phyloP scores from a whole-genome alignment of 1,140 invertebrate species.

The Bombyx mori region ASM3026992v2 NC_085120.1:10497001-10497500 shows the following conservation, averaged over 20 bases:
- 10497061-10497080: too few relatives aligned
- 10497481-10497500: neutral
- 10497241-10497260: constrained; percentile 14
- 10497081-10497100: too few relatives aligned
- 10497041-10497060: too few relatives aligned
- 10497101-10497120: too few relatives aligned
- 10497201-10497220: constrained; percentile 11
- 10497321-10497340: neutral
- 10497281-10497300: constrained; percentile 6
- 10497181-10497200: constrained; percentile 17
- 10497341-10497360: neutral
- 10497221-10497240: constrained; percentile 24
- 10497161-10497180: constrained; percentile 14
- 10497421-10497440: too few relatives aligned
- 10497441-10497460: too few relatives aligned
- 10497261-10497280: neutral
- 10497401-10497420: too few relatives aligned
- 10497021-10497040: too few relatives aligned
- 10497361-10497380: neutral
- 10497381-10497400: too few relatives aligned
- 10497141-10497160: neutral
- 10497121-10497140: too few relatives aligned
- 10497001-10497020: too few relatives aligned
- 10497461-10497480: constrained; percentile 3
- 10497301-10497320: constrained; percentile 9